Percentiles rank a stretch among this genome's conserved stretches.
Conservation (phyloP, 2,888 invertebrate genomes). For the Aspidapion aeneum region DNA sequence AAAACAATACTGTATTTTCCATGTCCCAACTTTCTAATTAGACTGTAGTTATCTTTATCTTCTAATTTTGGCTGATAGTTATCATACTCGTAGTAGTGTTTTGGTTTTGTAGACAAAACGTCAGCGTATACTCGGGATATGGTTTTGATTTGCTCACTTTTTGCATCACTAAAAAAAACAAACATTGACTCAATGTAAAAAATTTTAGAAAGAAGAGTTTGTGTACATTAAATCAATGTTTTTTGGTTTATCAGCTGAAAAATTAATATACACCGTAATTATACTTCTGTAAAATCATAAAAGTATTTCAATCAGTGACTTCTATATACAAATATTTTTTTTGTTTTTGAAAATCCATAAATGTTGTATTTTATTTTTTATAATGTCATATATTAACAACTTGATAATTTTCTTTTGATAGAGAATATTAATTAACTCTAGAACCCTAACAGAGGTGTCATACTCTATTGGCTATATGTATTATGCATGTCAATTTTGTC, state of each 20-base stretch:
- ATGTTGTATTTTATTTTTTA: too few species aligned
- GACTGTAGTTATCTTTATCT: conserved; percentile 39
- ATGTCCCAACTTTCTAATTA: conserved; percentile 43
- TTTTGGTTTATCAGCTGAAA: neutral
- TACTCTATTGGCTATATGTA: too few species aligned
- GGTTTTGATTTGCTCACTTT: conserved; percentile 33
- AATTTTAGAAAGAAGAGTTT: neutral
- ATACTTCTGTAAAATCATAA: too few species aligned
- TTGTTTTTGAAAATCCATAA: too few species aligned
- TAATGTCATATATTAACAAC: too few species aligned
- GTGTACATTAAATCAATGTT: too few species aligned
- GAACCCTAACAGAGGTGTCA: too few species aligned
- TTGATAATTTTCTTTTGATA: too few species aligned
- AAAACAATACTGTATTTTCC: conserved; percentile 49
- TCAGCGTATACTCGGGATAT: conserved; percentile 42
- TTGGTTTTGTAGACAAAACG: conserved; percentile 38
- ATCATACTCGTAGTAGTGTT: conserved; percentile 44
- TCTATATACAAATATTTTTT: too few species aligned
- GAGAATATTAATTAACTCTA: too few species aligned
- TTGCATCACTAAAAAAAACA: conserved; percentile 29
- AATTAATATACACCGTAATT: neutral
- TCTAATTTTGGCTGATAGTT: conserved; percentile 38
- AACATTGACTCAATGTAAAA: neutral
- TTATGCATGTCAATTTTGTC: too few species aligned
- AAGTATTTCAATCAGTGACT: too few species aligned